Percentiles rank a stretch among this genome's conserved stretches.
Conservation (phyloP, 2,888 invertebrate species). For the Aphidius colemani region DNA sequence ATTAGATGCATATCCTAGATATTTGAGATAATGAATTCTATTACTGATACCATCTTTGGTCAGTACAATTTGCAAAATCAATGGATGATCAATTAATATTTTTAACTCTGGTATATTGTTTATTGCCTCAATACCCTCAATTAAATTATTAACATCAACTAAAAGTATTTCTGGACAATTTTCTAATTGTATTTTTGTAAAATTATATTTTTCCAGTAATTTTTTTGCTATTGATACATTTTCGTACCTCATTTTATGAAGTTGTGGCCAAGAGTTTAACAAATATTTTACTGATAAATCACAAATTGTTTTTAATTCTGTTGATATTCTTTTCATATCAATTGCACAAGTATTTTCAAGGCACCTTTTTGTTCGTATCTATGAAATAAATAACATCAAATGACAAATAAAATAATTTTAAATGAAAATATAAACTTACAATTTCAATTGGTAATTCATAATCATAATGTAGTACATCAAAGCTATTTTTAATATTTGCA, state of each 20-base stretch:
- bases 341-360: slow-evolving; percentile 66
- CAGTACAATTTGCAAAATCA: slow-evolving; percentile 63
- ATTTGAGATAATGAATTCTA: slow-evolving; percentile 63
- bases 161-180: slow-evolving; percentile 66
- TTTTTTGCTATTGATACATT: slow-evolving; percentile 64
- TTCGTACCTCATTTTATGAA: slow-evolving; percentile 67
- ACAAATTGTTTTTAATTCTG: slow-evolving; percentile 62
- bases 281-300: slow-evolving; percentile 64
- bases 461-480: slow-evolving; percentile 64
- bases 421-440: slow-evolving; percentile 31
- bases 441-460: slow-evolving; percentile 64
- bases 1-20: slow-evolving; percentile 49
- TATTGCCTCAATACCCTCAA: slow-evolving; percentile 65
- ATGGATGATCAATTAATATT: slow-evolving; percentile 66
- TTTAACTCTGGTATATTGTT: slow-evolving; percentile 66
- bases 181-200: slow-evolving; percentile 63
- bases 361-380: slow-evolving; percentile 67
- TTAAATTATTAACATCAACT: slow-evolving; percentile 65
- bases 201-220: slow-evolving; percentile 62
- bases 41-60: slow-evolving; percentile 61
- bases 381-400: slow-evolving; percentile 12
- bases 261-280: slow-evolving; percentile 66
- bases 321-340: slow-evolving; percentile 65
- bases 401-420: slow-evolving; percentile 18
- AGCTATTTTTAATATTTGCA: slow-evolving; percentile 62